These are phyloP conservation scores for Pelusios castaneus DNA, from an alignment of 2,113 vertebrate genomes.

Conservation along the genomic window DNA sequence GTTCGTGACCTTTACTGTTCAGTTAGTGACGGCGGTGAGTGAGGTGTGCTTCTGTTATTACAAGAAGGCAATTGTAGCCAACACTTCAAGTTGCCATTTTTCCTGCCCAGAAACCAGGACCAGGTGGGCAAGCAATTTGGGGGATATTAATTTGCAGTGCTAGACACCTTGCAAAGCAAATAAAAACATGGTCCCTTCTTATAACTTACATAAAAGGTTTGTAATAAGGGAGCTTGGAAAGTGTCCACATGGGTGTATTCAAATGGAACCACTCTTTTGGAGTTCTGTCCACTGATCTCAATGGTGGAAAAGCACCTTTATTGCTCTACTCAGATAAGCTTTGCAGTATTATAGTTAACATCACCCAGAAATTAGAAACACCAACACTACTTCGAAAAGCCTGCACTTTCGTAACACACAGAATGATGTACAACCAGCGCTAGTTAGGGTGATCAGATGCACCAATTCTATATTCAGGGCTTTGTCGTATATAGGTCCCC, in stretches of 20 bases:
- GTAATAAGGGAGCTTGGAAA: background rate
- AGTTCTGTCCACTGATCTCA: background rate
- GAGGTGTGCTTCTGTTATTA: background rate
- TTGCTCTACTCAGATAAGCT: background rate
- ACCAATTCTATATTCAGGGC: no score
- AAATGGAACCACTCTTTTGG: background rate
- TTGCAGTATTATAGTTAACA: background rate
- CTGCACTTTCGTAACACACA: background rate
- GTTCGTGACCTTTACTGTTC: background rate
- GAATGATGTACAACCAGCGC: background rate
- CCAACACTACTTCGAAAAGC: background rate
- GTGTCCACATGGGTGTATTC: background rate
- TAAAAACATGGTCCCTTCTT: background rate
- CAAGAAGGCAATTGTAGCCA: background rate
- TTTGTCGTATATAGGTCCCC: no score
- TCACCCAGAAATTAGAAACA: background rate
- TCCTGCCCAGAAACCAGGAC: background rate
- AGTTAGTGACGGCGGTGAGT: background rate
- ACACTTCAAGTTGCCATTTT: background rate
- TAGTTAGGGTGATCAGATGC: no score
- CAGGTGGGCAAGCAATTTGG: background rate
- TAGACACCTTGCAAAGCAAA: background rate
- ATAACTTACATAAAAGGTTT: fast-evolving
- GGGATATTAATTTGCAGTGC: background rate
- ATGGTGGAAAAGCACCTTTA: background rate